A percentile compares a stretch with the other conserved stretches of the same genome.
phyloP scores from a whole-genome alignment of 1,140 invertebrate species.

The Lepidotrigona ventralis region DNA sequence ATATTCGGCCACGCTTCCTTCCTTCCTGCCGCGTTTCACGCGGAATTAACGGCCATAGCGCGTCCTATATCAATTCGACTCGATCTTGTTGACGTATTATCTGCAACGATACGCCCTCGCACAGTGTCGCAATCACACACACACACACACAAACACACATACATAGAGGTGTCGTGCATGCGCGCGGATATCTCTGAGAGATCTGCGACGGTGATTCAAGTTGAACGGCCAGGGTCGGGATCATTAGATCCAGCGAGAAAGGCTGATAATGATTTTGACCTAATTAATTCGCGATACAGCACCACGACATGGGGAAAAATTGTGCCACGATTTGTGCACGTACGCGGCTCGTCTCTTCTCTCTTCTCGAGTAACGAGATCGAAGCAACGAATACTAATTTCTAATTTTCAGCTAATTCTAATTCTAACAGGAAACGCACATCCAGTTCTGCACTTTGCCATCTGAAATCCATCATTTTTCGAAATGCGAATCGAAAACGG shows the following conservation, averaged over 20 bases:
- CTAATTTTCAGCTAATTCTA: no score
- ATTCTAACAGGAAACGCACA: no score
- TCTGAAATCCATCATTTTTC: no score
- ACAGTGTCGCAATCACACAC: not conserved
- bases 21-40: not conserved
- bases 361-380: not conserved
- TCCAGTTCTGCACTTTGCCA: no score
- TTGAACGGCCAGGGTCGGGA: constrained; percentile 60
- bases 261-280: constrained; percentile 65
- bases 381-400: no score
- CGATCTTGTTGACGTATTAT: constrained; percentile 47
- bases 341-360: not conserved
- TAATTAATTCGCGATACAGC: constrained; percentile 56
- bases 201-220: constrained; percentile 57
- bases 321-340: not conserved
- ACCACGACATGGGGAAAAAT: constrained; percentile 32
- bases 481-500: no score
- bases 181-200: constrained; percentile 36
- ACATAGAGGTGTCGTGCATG: not conserved
- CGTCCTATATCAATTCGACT: constrained; percentile 32
- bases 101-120: constrained; percentile 12
- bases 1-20: not conserved
- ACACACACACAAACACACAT: not conserved
- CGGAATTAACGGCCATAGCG: constrained; percentile 23
- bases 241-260: constrained; percentile 55